Evolutionary conservation across 2,113 vertebrate species (phyloP).

Genomic region (Ceyx melanurus): DNA sequence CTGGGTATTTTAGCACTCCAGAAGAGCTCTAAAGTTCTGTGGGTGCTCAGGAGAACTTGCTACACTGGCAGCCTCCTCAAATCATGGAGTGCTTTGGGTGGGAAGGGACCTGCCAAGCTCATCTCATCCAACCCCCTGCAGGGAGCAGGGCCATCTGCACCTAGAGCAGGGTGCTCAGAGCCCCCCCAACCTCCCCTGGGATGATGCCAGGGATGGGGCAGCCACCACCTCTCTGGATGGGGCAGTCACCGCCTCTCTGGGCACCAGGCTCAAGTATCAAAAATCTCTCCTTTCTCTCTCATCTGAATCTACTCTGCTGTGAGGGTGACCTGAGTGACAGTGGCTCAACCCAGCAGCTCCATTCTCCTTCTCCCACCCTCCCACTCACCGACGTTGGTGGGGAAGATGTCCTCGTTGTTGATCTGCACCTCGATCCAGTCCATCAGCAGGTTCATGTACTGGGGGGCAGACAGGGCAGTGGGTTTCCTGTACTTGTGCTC

Average conservation of each 20-base stretch:
- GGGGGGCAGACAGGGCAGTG: conserved; percentile 88
- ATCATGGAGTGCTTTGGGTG: neutral
- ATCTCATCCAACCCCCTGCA: neutral
- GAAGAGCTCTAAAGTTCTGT: neutral
- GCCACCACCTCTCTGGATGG: neutral
- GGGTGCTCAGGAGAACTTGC: neutral
- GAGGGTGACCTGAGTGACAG: neutral
- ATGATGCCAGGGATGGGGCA: no score
- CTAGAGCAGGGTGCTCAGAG: neutral
- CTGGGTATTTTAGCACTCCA: neutral
- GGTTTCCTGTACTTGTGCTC: conserved; percentile 90
- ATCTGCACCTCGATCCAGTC: conserved; percentile 98
- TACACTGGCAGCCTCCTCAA: neutral
- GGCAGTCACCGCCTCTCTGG: neutral
- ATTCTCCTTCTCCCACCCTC: neutral
- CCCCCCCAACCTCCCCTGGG: neutral
- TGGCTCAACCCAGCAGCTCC: neutral
- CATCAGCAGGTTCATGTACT: conserved; percentile 98
- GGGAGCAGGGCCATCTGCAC: neutral
- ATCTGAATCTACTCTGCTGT: neutral
- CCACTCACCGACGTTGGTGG: conserved; percentile 91
- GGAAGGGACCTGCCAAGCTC: neutral
- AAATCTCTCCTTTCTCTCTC: neutral
- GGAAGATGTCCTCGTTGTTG: conserved; percentile 96
- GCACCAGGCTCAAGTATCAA: neutral